Evolutionary conservation across 2,797 vertebrate genomes (phyloP), one percentile per base, ranked within the genome.

Genomic region (Phaenicophaeus curvirostris): DNA sequence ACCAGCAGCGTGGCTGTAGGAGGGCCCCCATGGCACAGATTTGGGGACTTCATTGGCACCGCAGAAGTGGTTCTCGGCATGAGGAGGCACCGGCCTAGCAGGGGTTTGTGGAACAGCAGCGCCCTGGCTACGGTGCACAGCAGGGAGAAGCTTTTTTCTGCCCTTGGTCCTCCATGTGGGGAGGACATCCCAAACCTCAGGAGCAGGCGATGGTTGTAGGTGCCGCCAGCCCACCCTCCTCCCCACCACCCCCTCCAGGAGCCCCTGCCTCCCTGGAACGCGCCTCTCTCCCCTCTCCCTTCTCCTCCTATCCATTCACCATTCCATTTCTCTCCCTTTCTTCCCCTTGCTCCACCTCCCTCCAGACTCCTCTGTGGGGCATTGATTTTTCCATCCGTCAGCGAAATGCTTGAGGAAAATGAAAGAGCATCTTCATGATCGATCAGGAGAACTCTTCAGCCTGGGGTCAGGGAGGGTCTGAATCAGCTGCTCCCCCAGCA

Each of bases 381-480:
- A 98, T 98, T 91, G 97, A 98, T 98, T 98, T 98, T 97, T 97
- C 97, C 96, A 97, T 98, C 97, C 97, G 90, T 97, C 97, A 98
- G 97, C 51, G 84, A 94, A 98, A 97, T 83, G 96, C 97, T 97
- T 83, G 94, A 97, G 97, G 97, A 97, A 97, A 96, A 97, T 97
- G 97, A 97, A 97, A 97, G 96, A 95, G 96, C 96, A 93, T 97
- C 97, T 97, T 87, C 53, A 46, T 93, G 97, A 98, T 98, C 97
- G 97, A 98, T 97, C 96, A 89, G 89, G 94, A 95, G 92, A 97
- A 96, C 95, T 97, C 96, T 94, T 93, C 94, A 94, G 97, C 97
- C 94, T 55, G 89, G 94, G 97, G 97, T 96, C 95, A 97, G 96
- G 94, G 78, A 78, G 96, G 96, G 95, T 95, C 95, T 74, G 96